Evolutionary conservation across 2,113 vertebrate species (phyloP), one percentile per base, ranked within the genome.

Genomic region (Spizaetus ornatus): DNA sequence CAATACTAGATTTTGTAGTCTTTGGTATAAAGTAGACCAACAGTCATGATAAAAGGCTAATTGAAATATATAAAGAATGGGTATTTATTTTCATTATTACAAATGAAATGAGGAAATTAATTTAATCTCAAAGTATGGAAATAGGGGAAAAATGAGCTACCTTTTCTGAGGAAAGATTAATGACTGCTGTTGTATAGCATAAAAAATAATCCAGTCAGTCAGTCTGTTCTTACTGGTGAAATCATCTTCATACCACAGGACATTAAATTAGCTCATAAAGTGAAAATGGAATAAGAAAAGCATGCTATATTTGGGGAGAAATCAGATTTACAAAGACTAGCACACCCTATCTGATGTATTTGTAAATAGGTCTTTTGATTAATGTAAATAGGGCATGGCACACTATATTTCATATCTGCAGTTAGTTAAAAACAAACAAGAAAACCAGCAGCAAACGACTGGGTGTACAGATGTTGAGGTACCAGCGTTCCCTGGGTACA

Each of bases 11-110:
- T 89, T 79, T 82, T 89, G 29, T 79, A 72, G 22, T 63, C 58
- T 83, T 86, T 61, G 13, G 6, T 80, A 85, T 81, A 38, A 92
- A 93, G 72, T 70, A 89, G 65, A 85, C 23, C 25, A 83, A 38
- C 1, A 56, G 31, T 45, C 3, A 2, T 69, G 52, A 67, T 53
- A 76, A 85, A 82, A 82, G 17, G 36, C 20, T 76, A 65, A 72
- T 36, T 72, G 53, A 90, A 84, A 69, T 69, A 76, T 36, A 72
- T 69, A 47, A 45, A 52, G 67, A 86, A 42, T 45, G n/a, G 9
- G 12, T 95, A 55, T 59, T 72, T 80, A 91, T 93, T 89, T 89
- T 91, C n/a, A 58, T 89, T 38, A 65, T 76, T 79, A 62, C 17
- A 74, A 65, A 87, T 85, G 18, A 87, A 93, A 82, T 20, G 4